These are phyloP conservation scores for Crioceris asparagi DNA, from an alignment of 2,888 invertebrate species.

Conservation along the genomic window DNA sequence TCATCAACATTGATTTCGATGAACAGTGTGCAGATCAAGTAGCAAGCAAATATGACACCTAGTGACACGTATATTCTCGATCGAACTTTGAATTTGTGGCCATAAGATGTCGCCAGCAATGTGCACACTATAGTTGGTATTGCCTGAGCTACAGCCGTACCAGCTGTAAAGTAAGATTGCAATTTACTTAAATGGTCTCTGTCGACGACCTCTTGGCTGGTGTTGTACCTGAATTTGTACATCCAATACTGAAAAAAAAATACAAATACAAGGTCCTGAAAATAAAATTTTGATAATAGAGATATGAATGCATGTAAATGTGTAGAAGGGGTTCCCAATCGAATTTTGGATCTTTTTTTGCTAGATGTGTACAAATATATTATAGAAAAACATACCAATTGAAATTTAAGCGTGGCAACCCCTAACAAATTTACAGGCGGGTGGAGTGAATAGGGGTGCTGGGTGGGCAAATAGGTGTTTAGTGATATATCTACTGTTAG, in stretches of 20 bases:
- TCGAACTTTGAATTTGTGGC: conserved; percentile 14
- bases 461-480: too few species aligned
- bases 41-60: conserved; percentile 13
- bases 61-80: conserved; percentile 12
- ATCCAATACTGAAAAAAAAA: conserved; percentile 22
- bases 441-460: too few species aligned
- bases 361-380: too few species aligned
- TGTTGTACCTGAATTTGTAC: conserved; percentile 19
- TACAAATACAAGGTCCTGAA: too few species aligned
- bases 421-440: too few species aligned
- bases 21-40: conserved; percentile 12
- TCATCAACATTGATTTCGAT: conserved; percentile 16
- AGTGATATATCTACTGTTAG: too few species aligned
- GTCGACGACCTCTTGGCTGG: conserved; percentile 11
- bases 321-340: too few species aligned
- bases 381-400: too few species aligned
- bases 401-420: too few species aligned
- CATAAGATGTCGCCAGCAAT: conserved; percentile 14
- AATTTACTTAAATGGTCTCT: conserved; percentile 15
- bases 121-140: conserved; percentile 15
- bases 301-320: too few species aligned
- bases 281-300: too few species aligned
- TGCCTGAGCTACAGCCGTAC: conserved; percentile 14
- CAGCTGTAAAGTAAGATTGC: conserved; percentile 18
- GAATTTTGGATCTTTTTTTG: too few species aligned